A percentile compares a stretch with the other conserved stretches of the same genome.
These are phyloP conservation scores for Ceyx margarethae DNA, from an alignment of 2,113 vertebrate species.

Conservation along the genomic window DNA sequence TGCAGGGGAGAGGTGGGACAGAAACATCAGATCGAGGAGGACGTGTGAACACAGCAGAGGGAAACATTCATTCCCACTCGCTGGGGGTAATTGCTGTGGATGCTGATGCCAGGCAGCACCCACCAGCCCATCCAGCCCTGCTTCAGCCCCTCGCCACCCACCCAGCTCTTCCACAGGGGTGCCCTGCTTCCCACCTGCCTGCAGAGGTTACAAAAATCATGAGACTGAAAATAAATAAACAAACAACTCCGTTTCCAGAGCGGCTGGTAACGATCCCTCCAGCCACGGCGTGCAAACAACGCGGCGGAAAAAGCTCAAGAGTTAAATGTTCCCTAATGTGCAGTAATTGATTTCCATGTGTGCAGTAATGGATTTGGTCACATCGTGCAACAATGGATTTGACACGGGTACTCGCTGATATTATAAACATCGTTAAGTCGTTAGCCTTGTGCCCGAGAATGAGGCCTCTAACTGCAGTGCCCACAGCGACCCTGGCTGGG, in stretches of 20 bases:
- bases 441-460: background rate
- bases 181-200: background rate
- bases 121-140: background rate
- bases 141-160: background rate
- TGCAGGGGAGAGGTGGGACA: background rate
- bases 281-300: slow-evolving; percentile 26
- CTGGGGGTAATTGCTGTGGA: background rate
- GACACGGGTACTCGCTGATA: slow-evolving; percentile 55
- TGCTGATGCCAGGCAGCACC: background rate
- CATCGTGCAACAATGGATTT: slow-evolving; percentile 61
- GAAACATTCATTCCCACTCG: background rate
- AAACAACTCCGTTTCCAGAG: slow-evolving; percentile 15
- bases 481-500: background rate
- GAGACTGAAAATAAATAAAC: background rate
- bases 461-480: background rate
- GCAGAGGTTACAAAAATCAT: background rate
- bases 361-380: slow-evolving; percentile 59
- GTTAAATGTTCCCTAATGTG: slow-evolving; percentile 68
- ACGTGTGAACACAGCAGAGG: fast-evolving
- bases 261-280: slow-evolving; percentile 41
- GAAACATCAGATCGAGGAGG: background rate
- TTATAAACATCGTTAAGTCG: slow-evolving; percentile 45
- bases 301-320: slow-evolving; percentile 45
- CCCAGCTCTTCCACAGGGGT: fast-evolving
- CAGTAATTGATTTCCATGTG: slow-evolving; percentile 69